A percentile compares a stretch with the other conserved stretches of the same genome.
These are phyloP conservation scores for Maniola hyperantus DNA, from an alignment of 2,888 invertebrate species.

Conservation along the genomic window DNA sequence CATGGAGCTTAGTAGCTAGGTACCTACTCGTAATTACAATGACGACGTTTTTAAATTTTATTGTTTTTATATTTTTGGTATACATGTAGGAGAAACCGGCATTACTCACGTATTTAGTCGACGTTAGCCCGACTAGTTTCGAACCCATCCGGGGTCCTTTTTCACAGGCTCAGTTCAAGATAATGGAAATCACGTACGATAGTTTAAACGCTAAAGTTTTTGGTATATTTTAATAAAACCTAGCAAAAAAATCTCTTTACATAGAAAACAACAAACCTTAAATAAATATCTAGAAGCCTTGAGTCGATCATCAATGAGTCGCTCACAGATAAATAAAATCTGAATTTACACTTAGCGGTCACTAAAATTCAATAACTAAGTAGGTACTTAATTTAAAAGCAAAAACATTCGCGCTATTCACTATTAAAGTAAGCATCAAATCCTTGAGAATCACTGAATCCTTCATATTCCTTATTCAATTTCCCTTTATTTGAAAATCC, in stretches of 20 bases:
- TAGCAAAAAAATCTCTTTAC: not conserved
- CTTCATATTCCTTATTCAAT: slow-evolving; percentile 73
- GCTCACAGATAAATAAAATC: not conserved
- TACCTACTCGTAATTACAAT: no score
- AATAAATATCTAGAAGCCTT: slow-evolving; percentile 9
- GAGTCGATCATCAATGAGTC: not conserved
- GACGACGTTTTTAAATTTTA: not conserved
- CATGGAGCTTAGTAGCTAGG: no score
- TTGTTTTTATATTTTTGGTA: not conserved
- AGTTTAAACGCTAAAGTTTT: no score
- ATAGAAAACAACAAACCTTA: slow-evolving; percentile 1
- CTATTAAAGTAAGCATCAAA: slow-evolving; percentile 62
- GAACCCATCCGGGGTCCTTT: no score
- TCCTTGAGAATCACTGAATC: slow-evolving; percentile 72
- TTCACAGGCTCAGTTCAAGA: no score
- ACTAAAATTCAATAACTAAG: not conserved
- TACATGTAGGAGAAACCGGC: no score
- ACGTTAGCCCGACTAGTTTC: no score
- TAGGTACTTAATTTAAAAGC: not conserved
- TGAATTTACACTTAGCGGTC: not conserved
- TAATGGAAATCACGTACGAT: no score
- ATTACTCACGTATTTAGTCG: no score
- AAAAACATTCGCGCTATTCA: slow-evolving; percentile 38
- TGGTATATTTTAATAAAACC: not conserved
- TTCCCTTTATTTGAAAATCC: slow-evolving; percentile 78